Base-by-base conservation (phyloP, 2,888 invertebrate species). In the Acrocyrtus sp. region DNA sequence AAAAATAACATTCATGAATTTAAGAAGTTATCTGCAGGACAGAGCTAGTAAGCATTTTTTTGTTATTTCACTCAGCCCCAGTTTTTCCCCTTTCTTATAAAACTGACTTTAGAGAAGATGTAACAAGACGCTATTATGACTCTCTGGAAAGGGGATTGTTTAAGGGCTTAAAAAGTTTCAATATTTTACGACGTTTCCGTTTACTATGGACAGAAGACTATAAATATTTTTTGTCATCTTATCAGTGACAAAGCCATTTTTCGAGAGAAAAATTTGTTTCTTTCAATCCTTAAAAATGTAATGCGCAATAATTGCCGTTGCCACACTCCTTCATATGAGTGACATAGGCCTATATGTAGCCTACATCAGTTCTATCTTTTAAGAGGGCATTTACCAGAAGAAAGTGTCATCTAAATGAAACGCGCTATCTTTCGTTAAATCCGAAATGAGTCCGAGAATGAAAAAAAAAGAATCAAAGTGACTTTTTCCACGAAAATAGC, bases 201-300 rank as follows among this genome's bases (percentile, higher is more conserved):
- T 15, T n/a, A n/a, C n/a, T n/a, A n/a, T n/a, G n/a, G n/a, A n/a
- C n/a, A n/a, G n/a, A n/a, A n/a, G n/a, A n/a, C n/a, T n/a, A n/a
- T n/a, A n/a, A 26, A 50, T 50, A 12, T 34, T 41, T 48, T 41
- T 50, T 57, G 66, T 67, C 67, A 67, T 67, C n/a, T 29, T 45
- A 45, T 67, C 58, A 60, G 58, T 66, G 66, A 66, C 48, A 57
- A 50, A 50, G 50, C 66, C 45, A 50, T 65, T 48, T 61, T 48
- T 34, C 34, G 12, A 34, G 12, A 34, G 6, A 34, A 34, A n/a
- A n/a, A n/a, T n/a, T n/a, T n/a, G n/a, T 34, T 34, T 12, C 12
- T 34, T 34, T 34, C 34, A n/a, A n/a, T n/a, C n/a, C n/a, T n/a
- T n/a, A n/a, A n/a, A n/a, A n/a, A n/a, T n/a, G n/a, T n/a, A n/a